Percentiles rank a stretch among this genome's conserved stretches.
phyloP scores from a whole-genome alignment of 2,797 vertebrate species.

The Masticophis lateralis region DNA sequence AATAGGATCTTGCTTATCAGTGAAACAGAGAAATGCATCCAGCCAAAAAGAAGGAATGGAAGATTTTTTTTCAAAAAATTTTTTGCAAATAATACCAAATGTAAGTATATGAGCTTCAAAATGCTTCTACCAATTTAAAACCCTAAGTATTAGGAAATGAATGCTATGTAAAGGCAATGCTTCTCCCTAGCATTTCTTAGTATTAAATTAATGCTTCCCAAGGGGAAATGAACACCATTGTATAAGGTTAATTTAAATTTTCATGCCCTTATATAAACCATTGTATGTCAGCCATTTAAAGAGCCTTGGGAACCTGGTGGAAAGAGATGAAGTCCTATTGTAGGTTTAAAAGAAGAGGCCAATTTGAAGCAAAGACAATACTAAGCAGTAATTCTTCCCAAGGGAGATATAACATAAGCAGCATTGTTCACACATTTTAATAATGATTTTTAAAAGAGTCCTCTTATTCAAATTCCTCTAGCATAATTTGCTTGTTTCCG shows the following conservation, averaged over 20 bases:
- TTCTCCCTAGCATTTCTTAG: constrained; percentile 22
- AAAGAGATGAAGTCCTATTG: constrained; percentile 22
- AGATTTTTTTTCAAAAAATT: not conserved
- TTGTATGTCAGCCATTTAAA: constrained; percentile 2
- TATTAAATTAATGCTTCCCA: constrained; percentile 30
- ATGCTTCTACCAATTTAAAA: not conserved
- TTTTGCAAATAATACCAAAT: not conserved
- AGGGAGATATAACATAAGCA: constrained; percentile 18
- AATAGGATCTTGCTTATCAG: not conserved
- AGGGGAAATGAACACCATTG: constrained; percentile 32
- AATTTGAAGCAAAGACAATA: constrained; percentile 28
- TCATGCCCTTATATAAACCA: constrained; percentile 37
- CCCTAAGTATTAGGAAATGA: not conserved
- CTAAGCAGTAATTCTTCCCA: constrained; percentile 4
- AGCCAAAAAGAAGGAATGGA: not conserved
- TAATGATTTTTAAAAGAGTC: constrained; percentile 30
- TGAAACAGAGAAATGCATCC: not conserved
- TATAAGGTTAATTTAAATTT: constrained; percentile 26
- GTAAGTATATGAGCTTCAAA: not conserved
- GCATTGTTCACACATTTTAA: constrained; percentile 34
- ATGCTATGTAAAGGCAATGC: not conserved
- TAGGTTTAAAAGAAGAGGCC: constrained; percentile 34
- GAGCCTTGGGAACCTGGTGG: constrained; percentile 25
- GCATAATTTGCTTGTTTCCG: constrained; percentile 37
- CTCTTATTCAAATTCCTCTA: constrained; percentile 20